phyloP scores from a whole-genome alignment of 1,140 invertebrate species.

The Idris sp. region DNA sequence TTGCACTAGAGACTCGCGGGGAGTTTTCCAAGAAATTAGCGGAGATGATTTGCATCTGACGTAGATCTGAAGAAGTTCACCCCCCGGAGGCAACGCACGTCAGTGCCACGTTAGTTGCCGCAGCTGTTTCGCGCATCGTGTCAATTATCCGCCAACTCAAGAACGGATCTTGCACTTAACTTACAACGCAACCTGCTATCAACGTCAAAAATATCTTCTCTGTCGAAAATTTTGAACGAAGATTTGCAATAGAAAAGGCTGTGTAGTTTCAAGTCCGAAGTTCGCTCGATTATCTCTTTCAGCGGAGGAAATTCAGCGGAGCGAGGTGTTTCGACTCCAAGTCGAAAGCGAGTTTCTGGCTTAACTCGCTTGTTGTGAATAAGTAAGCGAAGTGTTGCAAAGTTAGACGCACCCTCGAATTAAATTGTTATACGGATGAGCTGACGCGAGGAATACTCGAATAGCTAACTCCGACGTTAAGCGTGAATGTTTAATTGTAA shows the following conservation, averaged over 20 bases:
- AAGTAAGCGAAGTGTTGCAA: slow-evolving; percentile 78
- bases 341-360: slow-evolving; percentile 72
- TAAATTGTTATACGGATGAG: slow-evolving; percentile 78
- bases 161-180: slow-evolving; percentile 20
- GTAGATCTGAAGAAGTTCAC: slow-evolving; percentile 56
- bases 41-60: slow-evolving; percentile 77
- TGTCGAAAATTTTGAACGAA: slow-evolving; percentile 27
- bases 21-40: slow-evolving; percentile 77
- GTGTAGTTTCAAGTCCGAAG: slow-evolving; percentile 55
- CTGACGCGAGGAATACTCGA: slow-evolving; percentile 72
- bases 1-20: slow-evolving; percentile 41
- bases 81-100: slow-evolving; percentile 72
- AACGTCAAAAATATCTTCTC: slow-evolving; percentile 25
- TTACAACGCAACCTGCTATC: slow-evolving; percentile 35
- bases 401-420: slow-evolving; percentile 74
- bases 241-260: slow-evolving; percentile 20
- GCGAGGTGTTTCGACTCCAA: slow-evolving; percentile 69
- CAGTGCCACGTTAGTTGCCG: slow-evolving; percentile 70
- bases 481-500: slow-evolving; percentile 74
- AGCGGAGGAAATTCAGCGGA: slow-evolving; percentile 67
- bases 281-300: slow-evolving; percentile 72
- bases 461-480: slow-evolving; percentile 63
- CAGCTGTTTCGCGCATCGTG: slow-evolving; percentile 67
- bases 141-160: slow-evolving; percentile 38
- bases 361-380: slow-evolving; percentile 77